Conservation (phyloP, 2,888 invertebrate genomes). For the Rhodophaea formosa region DNA sequence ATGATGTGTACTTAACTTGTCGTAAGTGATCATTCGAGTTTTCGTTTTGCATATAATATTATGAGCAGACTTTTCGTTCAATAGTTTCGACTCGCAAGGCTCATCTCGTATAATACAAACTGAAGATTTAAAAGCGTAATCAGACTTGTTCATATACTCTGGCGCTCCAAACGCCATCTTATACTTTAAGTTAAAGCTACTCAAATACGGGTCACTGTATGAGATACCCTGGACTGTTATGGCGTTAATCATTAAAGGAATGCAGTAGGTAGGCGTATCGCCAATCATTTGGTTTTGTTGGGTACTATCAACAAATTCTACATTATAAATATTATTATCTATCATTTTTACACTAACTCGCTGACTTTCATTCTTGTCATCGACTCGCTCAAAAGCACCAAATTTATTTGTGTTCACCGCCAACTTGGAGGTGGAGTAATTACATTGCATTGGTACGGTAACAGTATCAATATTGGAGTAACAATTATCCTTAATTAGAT, state of each 20-base stretch:
- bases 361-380: constrained; percentile 79
- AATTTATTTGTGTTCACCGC: constrained; percentile 81
- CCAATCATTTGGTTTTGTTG: constrained; percentile 82
- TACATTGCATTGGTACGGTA: constrained; percentile 82
- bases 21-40: constrained; percentile 67
- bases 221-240: constrained; percentile 83
- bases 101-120: constrained; percentile 80
- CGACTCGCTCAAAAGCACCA: constrained; percentile 81
- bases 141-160: constrained; percentile 82
- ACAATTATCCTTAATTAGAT: constrained; percentile 82
- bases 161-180: constrained; percentile 80
- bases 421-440: constrained; percentile 83
- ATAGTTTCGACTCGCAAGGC: constrained; percentile 73
- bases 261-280: constrained; percentile 80
- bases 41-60: constrained; percentile 66
- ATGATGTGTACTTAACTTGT: constrained; percentile 67
- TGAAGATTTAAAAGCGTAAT: constrained; percentile 83
- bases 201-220: constrained; percentile 82
- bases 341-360: constrained; percentile 79
- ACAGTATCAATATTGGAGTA: constrained; percentile 81
- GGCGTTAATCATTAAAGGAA: constrained; percentile 82
- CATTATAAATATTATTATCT: constrained; percentile 82
- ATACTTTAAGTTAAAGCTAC: constrained; percentile 82
- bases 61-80: constrained; percentile 70
- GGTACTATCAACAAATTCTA: constrained; percentile 81